Conservation (phyloP, 2,797 vertebrate genomes). For the Brotula barbata region DNA sequence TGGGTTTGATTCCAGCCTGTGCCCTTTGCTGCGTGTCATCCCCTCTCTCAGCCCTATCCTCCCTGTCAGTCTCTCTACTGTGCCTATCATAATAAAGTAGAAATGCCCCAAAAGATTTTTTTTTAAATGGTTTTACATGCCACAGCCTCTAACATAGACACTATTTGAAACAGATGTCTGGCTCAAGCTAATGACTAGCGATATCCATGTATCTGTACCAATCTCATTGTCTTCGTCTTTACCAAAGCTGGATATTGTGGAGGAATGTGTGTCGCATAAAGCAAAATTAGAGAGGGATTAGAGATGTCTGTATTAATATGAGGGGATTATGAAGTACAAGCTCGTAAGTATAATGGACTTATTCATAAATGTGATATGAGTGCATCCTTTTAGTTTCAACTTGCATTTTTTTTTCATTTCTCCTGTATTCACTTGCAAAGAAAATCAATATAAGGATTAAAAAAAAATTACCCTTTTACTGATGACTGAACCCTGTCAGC, state of each 20-base stretch:
- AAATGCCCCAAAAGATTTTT: no score
- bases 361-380: conserved; percentile 49
- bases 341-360: conserved; percentile 52
- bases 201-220: conserved; percentile 7
- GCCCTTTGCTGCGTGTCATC: no score
- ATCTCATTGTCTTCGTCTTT: conserved; percentile 32
- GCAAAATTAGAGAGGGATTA: conserved; percentile 57
- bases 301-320: conserved; percentile 57
- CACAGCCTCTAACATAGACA: no score
- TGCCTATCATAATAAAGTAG: no score
- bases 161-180: neutral
- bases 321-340: conserved; percentile 44
- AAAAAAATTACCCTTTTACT: neutral
- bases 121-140: no score
- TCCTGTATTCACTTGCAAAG: conserved; percentile 1
- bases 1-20: no score
- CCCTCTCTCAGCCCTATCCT: no score
- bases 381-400: conserved; percentile 13
- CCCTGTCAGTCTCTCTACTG: no score
- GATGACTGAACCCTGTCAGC: neutral
- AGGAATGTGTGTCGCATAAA: conserved; percentile 37
- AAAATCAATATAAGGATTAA: neutral
- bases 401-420: conserved; percentile 10
- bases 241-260: conserved; percentile 24
- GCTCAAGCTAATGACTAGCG: conserved; percentile 5